Evolutionary conservation across 2,888 invertebrate genomes (phyloP).

Genomic region (Callimorpha dominula): DNA sequence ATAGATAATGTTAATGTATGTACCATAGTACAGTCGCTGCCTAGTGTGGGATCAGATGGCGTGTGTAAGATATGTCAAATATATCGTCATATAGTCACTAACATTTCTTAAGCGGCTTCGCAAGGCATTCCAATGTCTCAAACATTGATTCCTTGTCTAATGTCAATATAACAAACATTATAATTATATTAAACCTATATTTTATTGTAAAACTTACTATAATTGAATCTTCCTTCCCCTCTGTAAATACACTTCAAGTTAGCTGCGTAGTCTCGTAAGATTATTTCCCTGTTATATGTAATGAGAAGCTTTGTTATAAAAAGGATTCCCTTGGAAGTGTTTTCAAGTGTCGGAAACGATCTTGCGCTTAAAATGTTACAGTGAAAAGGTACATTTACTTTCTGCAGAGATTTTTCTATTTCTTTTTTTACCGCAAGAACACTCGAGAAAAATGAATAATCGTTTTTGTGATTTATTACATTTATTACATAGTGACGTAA

Average conservation of each 20-base stretch:
- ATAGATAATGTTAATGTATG: too few relatives aligned
- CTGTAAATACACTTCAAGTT: not conserved
- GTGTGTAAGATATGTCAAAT: too few relatives aligned
- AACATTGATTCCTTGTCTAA: not conserved
- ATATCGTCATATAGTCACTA: too few relatives aligned
- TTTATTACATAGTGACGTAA: too few relatives aligned
- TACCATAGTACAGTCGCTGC: too few relatives aligned
- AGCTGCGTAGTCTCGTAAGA: conserved; percentile 43
- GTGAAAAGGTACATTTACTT: conserved; percentile 38
- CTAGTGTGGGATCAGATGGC: too few relatives aligned
- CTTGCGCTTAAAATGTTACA: conserved; percentile 27
- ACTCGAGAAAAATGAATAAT: too few relatives aligned
- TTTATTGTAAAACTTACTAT: not conserved
- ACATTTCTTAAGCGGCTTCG: not conserved
- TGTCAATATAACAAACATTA: not conserved
- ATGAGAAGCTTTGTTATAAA: conserved; percentile 47
- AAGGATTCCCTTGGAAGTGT: conserved; percentile 38
- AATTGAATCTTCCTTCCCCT: not conserved
- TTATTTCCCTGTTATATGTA: conserved; percentile 23
- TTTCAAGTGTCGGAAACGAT: conserved; percentile 39
- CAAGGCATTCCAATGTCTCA: not conserved
- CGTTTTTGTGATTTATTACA: too few relatives aligned
- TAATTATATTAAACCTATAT: not conserved
- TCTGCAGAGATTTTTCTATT: conserved; percentile 10
- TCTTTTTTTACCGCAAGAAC: not conserved